phyloP scores from a whole-genome alignment of 2,888 invertebrate genomes.

The Prionchulus punctatus region DNA sequence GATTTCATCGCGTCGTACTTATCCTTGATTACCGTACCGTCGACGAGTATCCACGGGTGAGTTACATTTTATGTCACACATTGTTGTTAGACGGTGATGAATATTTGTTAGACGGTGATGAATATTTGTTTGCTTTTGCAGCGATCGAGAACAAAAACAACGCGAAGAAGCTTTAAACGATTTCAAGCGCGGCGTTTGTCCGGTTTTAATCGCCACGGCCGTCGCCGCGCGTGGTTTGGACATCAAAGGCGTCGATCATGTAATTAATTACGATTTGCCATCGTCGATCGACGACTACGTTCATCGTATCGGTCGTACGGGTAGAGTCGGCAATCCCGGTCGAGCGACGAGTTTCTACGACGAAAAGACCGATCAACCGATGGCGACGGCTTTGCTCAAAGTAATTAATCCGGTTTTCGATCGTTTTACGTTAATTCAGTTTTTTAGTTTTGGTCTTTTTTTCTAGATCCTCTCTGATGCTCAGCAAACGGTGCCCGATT shows the following conservation, averaged over 20 bases:
- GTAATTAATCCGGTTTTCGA: too few species aligned
- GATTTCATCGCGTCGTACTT: slow-evolving; percentile 71
- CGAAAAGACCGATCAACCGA: slow-evolving; percentile 41
- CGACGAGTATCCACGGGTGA: slow-evolving; percentile 3
- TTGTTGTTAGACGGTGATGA: too few species aligned
- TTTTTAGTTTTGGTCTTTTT: too few species aligned
- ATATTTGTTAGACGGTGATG: too few species aligned
- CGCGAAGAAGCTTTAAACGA: slow-evolving; percentile 55
- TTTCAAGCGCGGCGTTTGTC: slow-evolving; percentile 46
- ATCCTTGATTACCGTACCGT: slow-evolving; percentile 43
- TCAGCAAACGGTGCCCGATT: not conserved
- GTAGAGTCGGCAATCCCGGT: slow-evolving; percentile 39
- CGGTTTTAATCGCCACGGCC: slow-evolving; percentile 77
- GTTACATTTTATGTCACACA: too few species aligned
- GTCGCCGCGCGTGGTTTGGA: slow-evolving; percentile 84
- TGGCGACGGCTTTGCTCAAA: too few species aligned
- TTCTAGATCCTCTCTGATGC: not conserved
- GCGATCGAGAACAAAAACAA: slow-evolving; percentile 52
- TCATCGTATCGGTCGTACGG: slow-evolving; percentile 41
- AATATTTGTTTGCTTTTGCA: too few species aligned
- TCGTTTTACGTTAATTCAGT: too few species aligned
- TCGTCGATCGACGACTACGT: slow-evolving; percentile 38
- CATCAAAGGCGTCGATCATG: slow-evolving; percentile 56
- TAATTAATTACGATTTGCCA: slow-evolving; percentile 41
- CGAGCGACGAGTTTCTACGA: slow-evolving; percentile 46